Base-by-base conservation (phyloP, 2,888 invertebrate species). In the Drosophila emarginata region DNA sequence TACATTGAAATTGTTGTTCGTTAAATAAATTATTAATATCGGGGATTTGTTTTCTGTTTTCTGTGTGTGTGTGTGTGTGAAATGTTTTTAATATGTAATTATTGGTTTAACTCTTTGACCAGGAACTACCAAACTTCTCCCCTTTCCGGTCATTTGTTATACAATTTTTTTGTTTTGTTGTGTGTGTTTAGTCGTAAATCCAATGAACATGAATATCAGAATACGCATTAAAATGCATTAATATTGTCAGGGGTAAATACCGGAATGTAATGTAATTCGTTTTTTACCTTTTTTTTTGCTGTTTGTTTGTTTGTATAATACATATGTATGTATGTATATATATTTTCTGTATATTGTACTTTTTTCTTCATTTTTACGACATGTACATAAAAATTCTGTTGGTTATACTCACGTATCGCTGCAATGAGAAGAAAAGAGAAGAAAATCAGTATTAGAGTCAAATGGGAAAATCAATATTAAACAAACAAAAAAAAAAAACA, bases 341-440 rank as follows among this genome's bases (percentile, higher is more conserved):
- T 40, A 26, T 15, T 32, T 32, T 32, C 32, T 62, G 51, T 64
- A 53, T 58, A 28, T 26, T 21, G 63, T 40, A 50, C 39, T 51
- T 51, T 53, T 62, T 72, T 61, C 37, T 57, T 61, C 59, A 21
- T 61, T 50, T 61, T 67, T 62, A 66, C 51, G 36, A 51, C 58
- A 63, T 61, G 52, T 61, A 52, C 18, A 52, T 56, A 28, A 52
- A 68, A 65, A 60, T 59, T 64, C 59, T 36, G 70, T 3, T 54
- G 26, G 56, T 9, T 61, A 40, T 84, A 89, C 89, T 89, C 87
- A 89, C 89, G 88, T 82, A 77, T 89, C 89, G 70, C 89, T 89
- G 81, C n/a, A 89, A 89, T 14, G 75, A 87, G 53, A 79, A 64
- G 57, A 64, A 60, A 26, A 64, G 40, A 57, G 67, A 64, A n/a